Evolutionary conservation across 2,888 invertebrate genomes (phyloP), one percentile per base, ranked within the genome.

Genomic region (Lasioglossum marginatum): DNA sequence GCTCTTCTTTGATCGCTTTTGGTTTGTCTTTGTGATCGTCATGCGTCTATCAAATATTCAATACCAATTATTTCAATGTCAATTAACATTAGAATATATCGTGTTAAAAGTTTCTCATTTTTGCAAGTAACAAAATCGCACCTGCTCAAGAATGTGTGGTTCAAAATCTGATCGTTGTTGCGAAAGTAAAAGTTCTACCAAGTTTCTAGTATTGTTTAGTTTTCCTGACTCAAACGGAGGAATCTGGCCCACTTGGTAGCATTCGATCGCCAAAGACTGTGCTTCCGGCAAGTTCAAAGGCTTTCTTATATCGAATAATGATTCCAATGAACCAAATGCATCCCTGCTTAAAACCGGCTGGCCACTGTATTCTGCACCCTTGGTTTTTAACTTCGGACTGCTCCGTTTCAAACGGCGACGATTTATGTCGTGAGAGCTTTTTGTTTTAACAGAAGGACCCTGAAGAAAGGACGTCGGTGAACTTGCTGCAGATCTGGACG

Each of bases 261-360:
- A 79, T 57, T 87, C 70, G 27, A 85, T 40, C 40, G 84, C 37
- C 19, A 85, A 60, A 12, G 83, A 81, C 10, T 81, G 82, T 43
- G 91, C 77, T 70, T 93, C 92, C n/a, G 90, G 87, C 73, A 94
- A 87, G 79, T 90, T 90, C 12, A 94, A 60, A 16, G 91, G 91
- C 85, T 91, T 94, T 77, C 92, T 92, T 2, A 94, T 79, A 48
- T 94, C 91, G 60, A 94, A 94, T 10, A 94, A 87, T 19, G 94
- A 93, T 81, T 94, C 94, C 71, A 94, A 81, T 1, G 92, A 93
- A 43, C 85, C 89, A 76, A 92, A 93, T 1, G 82, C 83, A 82
- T 93, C 91, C 70, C 91, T 92, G 45, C 86, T 92, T 77, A 91
- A 68, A n/a, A 34, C 68, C 0, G 76, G 27, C 34, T 87, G 85